phyloP scores from a whole-genome alignment of 2,888 invertebrate species.

The Dryococelus australis region DNA sequence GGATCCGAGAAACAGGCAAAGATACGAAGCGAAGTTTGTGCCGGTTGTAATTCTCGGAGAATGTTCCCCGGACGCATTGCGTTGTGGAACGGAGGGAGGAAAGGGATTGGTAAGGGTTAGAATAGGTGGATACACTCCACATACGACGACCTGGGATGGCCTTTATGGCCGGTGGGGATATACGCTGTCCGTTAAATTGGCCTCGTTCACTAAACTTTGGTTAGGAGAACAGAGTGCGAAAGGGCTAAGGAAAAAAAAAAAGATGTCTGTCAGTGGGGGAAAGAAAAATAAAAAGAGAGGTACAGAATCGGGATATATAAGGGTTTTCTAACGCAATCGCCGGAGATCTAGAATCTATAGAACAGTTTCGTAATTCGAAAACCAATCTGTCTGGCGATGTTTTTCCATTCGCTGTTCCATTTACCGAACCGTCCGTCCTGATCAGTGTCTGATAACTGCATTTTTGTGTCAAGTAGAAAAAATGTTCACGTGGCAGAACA shows the following conservation, averaged over 20 bases:
- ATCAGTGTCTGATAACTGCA: no score
- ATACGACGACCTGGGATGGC: not conserved
- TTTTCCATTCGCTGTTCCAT: not conserved
- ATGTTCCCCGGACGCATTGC: not conserved
- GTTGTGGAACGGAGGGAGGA: not conserved
- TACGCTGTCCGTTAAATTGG: not conserved
- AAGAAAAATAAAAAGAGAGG: not conserved
- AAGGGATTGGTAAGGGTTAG: not conserved
- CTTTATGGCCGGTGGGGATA: not conserved
- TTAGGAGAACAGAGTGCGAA: not conserved
- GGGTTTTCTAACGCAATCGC: no score
- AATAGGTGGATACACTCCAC: not conserved
- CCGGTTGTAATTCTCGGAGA: not conserved
- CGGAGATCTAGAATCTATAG: no score
- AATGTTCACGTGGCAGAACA: no score
- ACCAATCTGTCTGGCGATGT: no score
- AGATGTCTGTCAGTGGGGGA: not conserved
- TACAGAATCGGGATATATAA: no score
- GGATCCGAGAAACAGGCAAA: not conserved
- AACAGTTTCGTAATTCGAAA: no score
- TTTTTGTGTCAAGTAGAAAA: no score
- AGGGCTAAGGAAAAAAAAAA: not conserved
- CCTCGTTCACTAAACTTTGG: not conserved
- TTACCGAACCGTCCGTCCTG: not conserved
- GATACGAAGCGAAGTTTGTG: not conserved